Evolutionary conservation across 2,888 invertebrate genomes (phyloP).

Genomic region (Andrena camellia): DNA sequence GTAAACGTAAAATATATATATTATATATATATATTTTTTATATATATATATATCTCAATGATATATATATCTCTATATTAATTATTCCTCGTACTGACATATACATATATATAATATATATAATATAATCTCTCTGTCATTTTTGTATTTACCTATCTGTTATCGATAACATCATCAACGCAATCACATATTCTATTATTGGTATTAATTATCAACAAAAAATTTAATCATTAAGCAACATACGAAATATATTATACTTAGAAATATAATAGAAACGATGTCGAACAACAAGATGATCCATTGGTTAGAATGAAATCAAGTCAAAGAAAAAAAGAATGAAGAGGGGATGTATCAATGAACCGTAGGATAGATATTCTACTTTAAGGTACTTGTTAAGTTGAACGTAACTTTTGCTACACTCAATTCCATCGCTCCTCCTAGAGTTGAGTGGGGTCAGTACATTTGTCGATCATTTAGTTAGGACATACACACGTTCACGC

Average conservation of each 20-base stretch:
- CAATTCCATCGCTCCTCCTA: constrained; percentile 69
- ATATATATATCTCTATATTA: constrained; percentile 69
- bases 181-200: constrained; percentile 76
- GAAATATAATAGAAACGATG: constrained; percentile 76
- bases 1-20: constrained; percentile 83
- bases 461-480: constrained; percentile 51
- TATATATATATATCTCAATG: constrained; percentile 67
- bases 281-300: constrained; percentile 82
- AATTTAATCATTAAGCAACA: constrained; percentile 76
- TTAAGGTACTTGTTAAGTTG: constrained; percentile 62
- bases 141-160: constrained; percentile 73
- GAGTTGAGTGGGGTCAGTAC: constrained; percentile 70
- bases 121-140: constrained; percentile 80
- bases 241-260: constrained; percentile 74
- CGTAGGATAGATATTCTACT: constrained; percentile 67
- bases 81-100: constrained; percentile 71
- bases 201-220: constrained; percentile 79
- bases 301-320: constrained; percentile 83
- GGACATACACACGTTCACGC: constrained; percentile 14
- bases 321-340: constrained; percentile 69
- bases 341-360: constrained; percentile 67
- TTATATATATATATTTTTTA: constrained; percentile 62
- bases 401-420: constrained; percentile 69
- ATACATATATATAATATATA: constrained; percentile 52
- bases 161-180: constrained; percentile 79